Percentiles rank a stretch among this genome's conserved stretches.
Conservation (phyloP, 2,113 vertebrate genomes). For the Pseudorectes ferrugineus region DNA sequence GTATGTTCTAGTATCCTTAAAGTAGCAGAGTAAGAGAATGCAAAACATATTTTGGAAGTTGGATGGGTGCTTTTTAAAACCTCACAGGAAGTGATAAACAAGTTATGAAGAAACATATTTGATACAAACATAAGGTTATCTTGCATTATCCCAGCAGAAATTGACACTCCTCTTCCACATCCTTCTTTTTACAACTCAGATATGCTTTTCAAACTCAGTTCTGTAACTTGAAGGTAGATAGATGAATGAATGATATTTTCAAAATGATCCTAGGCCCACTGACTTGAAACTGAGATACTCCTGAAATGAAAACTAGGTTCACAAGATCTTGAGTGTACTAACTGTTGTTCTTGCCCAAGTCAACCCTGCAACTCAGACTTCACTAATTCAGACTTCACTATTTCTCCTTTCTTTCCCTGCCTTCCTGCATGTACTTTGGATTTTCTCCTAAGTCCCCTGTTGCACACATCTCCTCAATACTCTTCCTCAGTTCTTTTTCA, state of each 20-base stretch:
- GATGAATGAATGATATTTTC: not conserved
- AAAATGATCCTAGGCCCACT: not conserved
- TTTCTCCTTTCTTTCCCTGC: not conserved
- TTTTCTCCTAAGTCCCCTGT: not conserved
- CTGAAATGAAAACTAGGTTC: not conserved
- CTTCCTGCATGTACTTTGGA: not conserved
- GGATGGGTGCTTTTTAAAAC: not conserved
- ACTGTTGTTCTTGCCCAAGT: not conserved
- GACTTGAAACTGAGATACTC: not conserved
- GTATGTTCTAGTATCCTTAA: not conserved
- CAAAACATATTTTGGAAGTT: not conserved
- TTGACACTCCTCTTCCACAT: not conserved
- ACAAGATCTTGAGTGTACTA: not conserved
- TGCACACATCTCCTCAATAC: not conserved
- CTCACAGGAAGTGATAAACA: not conserved
- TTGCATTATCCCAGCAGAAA: not conserved
- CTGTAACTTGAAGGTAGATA: not conserved
- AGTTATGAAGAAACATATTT: not conserved
- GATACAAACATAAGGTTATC: not conserved
- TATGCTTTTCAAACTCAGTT: not conserved
- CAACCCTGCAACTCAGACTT: not conserved
- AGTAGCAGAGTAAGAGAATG: not conserved
- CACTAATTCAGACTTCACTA: not conserved
- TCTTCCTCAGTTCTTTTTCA: not conserved
- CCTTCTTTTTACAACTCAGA: not conserved